Base-by-base conservation (phyloP, 2,888 invertebrate species). In the Notodonta ziczac region DNA sequence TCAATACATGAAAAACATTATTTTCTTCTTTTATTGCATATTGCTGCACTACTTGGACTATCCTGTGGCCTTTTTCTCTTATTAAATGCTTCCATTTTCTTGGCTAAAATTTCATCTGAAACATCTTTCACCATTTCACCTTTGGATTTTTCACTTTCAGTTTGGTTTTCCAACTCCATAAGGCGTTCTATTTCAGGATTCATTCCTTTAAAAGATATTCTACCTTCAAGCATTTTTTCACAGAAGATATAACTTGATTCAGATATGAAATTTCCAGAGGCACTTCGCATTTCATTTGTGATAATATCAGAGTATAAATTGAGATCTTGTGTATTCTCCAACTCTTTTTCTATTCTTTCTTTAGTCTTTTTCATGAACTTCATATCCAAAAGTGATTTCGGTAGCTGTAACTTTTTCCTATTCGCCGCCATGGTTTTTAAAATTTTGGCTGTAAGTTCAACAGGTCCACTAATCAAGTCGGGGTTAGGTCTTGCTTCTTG, bases 121-220 rank as follows among this genome's bases (percentile, higher is more conserved):
- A 93, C 77, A 83, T 94, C 93, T 76, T 91, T 93, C 35, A 84
- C 73, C 90, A 93, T 93, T 64, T 91, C 91, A 46, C 75, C 78
- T 63, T 73, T 72, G 13, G 74, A 58, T 54, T 78, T 70, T 53
- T 82, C 72, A 50, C 73, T 65, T 53, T 74, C 61, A 42, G 51
- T 44, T 40, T 69, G 72, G 59, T 74, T 78, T 60, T 96, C 96
- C 50, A 91, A 74, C 74, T 95, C 95, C 96, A 98, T 96, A 13
- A 97, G 80, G 65, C 96, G 95, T 88, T 99, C 99, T 62, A 99
- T 96, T 83, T 98, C 98, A 39, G 97, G 97, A 89, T 99, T 99
- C 96, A 97, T 98, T 10, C 98, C 99, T 76, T 97, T 96, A 85
- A 96, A 99, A 60, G 98, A 98, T 71, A 98, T 91, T 69, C 99